A percentile compares a stretch with the other conserved stretches of the same genome.
Evolutionary conservation across 2,113 vertebrate species (phyloP).

Genomic region (Melanotaenia duboulayi): DNA sequence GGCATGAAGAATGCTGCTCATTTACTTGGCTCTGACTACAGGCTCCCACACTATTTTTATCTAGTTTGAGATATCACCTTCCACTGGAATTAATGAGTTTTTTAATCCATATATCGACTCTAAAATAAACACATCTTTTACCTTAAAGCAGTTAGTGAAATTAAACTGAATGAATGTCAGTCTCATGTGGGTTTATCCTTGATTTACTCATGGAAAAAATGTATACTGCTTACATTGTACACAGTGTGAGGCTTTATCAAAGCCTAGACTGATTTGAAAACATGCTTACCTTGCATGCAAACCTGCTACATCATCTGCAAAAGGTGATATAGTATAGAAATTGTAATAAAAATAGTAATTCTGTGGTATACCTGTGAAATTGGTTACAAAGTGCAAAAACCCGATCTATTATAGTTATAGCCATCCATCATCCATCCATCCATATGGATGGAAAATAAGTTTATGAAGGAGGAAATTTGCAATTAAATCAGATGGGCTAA

Average conservation of each 20-base stretch:
- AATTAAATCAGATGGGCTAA: no score
- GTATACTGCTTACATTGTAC: neutral
- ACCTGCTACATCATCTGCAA: conserved; percentile 5
- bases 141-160: neutral
- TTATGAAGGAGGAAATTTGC: no score
- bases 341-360: no score
- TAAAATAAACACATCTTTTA: neutral
- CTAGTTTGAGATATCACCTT: neutral
- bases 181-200: neutral
- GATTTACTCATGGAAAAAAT: neutral
- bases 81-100: neutral
- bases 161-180: conserved; percentile 7
- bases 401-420: no score
- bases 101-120: neutral
- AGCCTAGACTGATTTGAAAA: conserved; percentile 27
- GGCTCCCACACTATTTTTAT: conserved; percentile 35
- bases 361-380: no score
- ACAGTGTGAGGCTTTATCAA: conserved; percentile 14
- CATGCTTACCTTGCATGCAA: conserved; percentile 27
- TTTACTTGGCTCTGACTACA: conserved; percentile 34
- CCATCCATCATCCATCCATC: no score
- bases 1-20: conserved; percentile 12
- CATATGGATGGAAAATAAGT: no score
- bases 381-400: no score
- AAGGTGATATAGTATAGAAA: neutral